phyloP scores from a whole-genome alignment of 2,888 invertebrate genomes.

The Ennomos quercinarius region DNA sequence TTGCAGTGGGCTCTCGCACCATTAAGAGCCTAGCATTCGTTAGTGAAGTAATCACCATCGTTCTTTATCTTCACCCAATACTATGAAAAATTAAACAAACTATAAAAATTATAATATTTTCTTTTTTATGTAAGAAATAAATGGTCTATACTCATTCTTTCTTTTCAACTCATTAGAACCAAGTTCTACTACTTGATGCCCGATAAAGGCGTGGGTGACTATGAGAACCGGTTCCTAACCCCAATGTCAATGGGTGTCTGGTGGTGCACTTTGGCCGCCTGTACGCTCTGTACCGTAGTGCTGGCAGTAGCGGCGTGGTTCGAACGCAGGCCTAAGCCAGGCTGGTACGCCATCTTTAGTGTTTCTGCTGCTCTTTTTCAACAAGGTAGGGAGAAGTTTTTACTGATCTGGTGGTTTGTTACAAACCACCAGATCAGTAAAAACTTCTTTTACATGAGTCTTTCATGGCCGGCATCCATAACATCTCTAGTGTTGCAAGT shows the following conservation, averaged over 20 bases:
- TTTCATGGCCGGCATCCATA: too few relatives aligned
- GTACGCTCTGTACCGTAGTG: conserved; percentile 58
- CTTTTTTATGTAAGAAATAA: too few relatives aligned
- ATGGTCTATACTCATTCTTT: too few relatives aligned
- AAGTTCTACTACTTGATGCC: conserved; percentile 76
- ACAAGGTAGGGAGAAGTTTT: conserved; percentile 55
- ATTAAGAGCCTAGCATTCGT: too few relatives aligned
- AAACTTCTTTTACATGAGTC: too few relatives aligned
- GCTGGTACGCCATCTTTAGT: conserved; percentile 64
- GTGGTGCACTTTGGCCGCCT: conserved; percentile 63
- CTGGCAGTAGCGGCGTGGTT: conserved; percentile 63
- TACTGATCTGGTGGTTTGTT: too few relatives aligned
- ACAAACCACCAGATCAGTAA: too few relatives aligned
- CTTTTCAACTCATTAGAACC: conserved; percentile 51
- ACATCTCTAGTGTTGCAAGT: not conserved
- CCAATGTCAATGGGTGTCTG: conserved; percentile 77
- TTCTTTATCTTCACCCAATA: too few relatives aligned
- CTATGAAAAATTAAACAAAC: too few relatives aligned
- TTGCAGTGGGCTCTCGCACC: too few relatives aligned
- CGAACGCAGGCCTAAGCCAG: conserved; percentile 61
- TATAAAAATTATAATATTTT: too few relatives aligned
- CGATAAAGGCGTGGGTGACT: conserved; percentile 68
- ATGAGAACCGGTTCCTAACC: conserved; percentile 76
- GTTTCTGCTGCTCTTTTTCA: conserved; percentile 73
- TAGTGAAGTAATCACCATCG: too few relatives aligned